These are phyloP conservation scores for Hipparchia semele DNA, from an alignment of 2,888 invertebrate species.

Conservation along the genomic window DNA sequence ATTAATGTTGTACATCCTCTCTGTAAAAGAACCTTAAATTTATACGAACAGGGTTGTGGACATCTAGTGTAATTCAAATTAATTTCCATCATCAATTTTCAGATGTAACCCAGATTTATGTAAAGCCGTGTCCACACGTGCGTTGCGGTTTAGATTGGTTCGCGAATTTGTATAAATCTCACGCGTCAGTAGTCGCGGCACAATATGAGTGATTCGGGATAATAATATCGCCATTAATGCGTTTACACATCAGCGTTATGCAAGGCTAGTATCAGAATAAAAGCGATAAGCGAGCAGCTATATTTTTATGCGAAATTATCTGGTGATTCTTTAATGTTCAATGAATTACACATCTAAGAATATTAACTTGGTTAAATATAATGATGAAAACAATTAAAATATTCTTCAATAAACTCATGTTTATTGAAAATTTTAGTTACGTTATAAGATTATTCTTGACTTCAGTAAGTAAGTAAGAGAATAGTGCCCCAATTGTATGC, in stretches of 20 bases:
- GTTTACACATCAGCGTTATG: constrained; percentile 16
- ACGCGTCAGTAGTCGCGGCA: constrained; percentile 40
- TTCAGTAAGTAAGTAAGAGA: too few species aligned
- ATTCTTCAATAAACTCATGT: too few species aligned
- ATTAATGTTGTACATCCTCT: too few species aligned
- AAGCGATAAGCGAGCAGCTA: background rate
- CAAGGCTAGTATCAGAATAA: background rate
- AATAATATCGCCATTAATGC: constrained; percentile 38
- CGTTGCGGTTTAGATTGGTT: constrained; percentile 44
- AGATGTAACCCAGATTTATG: constrained; percentile 25
- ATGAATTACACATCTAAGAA: background rate
- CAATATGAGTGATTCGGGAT: constrained; percentile 40
- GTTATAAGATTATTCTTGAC: too few species aligned
- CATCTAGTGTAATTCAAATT: constrained; percentile 15
- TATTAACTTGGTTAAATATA: too few species aligned
- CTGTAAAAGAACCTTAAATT: too few species aligned
- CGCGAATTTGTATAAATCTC: constrained; percentile 46
- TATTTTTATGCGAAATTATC: background rate
- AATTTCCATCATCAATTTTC: constrained; percentile 26
- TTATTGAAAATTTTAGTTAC: too few species aligned
- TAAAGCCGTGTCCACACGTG: constrained; percentile 26
- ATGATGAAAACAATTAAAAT: too few species aligned
- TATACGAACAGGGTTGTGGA: background rate
- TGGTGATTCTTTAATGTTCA: background rate
- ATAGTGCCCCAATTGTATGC: too few species aligned